Evolutionary conservation across 2,888 invertebrate genomes (phyloP).

Genomic region (Mylabris sibirica): DNA sequence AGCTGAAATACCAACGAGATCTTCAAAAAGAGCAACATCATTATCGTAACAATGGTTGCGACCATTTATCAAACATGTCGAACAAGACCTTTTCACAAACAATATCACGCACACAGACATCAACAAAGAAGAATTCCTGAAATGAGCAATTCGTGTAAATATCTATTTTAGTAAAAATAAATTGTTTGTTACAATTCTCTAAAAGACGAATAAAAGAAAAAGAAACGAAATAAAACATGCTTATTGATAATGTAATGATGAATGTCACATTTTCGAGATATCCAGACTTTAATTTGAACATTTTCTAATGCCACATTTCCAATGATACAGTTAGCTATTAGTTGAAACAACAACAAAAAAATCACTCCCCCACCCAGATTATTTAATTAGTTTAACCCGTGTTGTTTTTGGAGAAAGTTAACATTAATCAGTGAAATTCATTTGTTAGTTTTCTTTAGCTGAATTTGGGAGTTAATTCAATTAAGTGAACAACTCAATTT

Average conservation of each 20-base stretch:
- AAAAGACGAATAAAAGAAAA: not conserved
- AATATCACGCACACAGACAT: not conserved
- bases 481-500: too few species aligned
- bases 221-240: not conserved
- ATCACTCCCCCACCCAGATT: too few species aligned
- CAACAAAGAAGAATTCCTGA: not conserved
- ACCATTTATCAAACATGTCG: constrained; percentile 12
- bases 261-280: not conserved
- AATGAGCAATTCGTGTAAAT: constrained; percentile 4
- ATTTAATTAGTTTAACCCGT: too few species aligned
- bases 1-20: not conserved
- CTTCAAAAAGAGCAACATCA: not conserved
- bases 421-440: too few species aligned
- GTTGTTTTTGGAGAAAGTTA: too few species aligned
- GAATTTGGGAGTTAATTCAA: too few species aligned
- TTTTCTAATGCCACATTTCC: too few species aligned
- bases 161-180: not conserved
- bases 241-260: not conserved
- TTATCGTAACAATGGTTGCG: constrained; percentile 2
- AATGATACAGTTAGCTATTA: too few species aligned
- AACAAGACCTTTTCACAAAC: not conserved
- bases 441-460: too few species aligned
- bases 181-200: not conserved
- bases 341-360: too few species aligned
- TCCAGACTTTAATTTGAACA: not conserved